These are phyloP conservation scores for Laticauda colubrina DNA, from an alignment of 2,113 vertebrate genomes.

Conservation along the genomic window DNA sequence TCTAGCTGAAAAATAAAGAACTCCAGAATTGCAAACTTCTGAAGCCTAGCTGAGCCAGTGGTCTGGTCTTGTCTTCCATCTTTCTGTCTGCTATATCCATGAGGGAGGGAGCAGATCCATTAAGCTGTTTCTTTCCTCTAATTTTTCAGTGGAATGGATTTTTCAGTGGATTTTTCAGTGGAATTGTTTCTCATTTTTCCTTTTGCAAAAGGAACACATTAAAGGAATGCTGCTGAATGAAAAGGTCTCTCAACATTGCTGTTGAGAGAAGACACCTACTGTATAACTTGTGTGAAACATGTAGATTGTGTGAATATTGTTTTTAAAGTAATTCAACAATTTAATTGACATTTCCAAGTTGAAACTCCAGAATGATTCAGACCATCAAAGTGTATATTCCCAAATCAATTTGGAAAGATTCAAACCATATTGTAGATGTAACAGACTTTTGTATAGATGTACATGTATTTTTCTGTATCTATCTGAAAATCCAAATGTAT, in stretches of 20 bases:
- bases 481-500: neutral
- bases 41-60: neutral
- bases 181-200: neutral
- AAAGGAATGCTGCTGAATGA: neutral
- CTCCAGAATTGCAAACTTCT: neutral
- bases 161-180: neutral
- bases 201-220: neutral
- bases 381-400: too few relatives aligned
- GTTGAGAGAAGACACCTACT: too few relatives aligned
- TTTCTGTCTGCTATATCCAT: neutral
- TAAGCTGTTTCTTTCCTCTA: neutral
- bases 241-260: neutral
- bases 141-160: neutral
- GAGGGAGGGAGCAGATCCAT: neutral
- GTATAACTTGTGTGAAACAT: too few relatives aligned
- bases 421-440: too few relatives aligned
- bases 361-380: too few relatives aligned
- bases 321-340: too few relatives aligned
- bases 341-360: too few relatives aligned
- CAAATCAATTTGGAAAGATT: too few relatives aligned
- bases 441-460: too few relatives aligned
- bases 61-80: neutral
- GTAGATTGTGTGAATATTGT: too few relatives aligned
- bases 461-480: too few relatives aligned
- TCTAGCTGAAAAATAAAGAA: neutral